Conservation (phyloP, 2,888 invertebrate genomes). For the Ecliptopera silaceata region DNA sequence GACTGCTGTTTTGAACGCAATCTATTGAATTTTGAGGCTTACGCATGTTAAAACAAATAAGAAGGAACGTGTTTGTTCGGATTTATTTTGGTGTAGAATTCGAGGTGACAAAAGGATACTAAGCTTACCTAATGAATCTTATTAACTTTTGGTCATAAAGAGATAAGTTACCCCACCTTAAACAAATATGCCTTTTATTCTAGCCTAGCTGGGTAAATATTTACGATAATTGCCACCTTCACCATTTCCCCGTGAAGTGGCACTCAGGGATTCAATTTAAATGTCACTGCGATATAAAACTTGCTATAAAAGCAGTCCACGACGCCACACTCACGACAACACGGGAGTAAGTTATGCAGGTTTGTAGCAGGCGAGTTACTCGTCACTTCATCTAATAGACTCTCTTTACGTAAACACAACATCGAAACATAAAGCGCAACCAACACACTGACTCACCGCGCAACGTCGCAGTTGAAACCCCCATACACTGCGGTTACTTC, state of each 20-base stretch:
- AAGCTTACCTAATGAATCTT: no score
- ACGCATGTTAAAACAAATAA: neutral
- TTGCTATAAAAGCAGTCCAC: neutral
- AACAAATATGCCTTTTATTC: no score
- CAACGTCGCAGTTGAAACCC: no score
- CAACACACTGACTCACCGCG: no score
- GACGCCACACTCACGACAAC: neutral
- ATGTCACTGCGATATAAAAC: slow-evolving; percentile 12
- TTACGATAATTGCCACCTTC: slow-evolving; percentile 1
- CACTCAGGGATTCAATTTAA: slow-evolving; percentile 10
- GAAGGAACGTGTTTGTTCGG: no score
- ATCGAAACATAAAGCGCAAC: no score
- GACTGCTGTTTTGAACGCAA: neutral
- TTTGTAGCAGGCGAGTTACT: neutral
- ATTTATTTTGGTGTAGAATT: no score
- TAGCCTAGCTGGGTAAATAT: neutral
- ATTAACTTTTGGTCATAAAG: no score
- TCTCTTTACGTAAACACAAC: no score
- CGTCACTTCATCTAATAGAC: neutral
- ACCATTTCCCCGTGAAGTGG: slow-evolving; percentile 1
- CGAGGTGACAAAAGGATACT: no score
- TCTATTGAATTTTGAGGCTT: neutral
- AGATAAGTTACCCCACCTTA: no score
- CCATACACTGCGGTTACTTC: neutral
- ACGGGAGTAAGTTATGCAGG: neutral